These are phyloP conservation scores for Metaphire vulgaris DNA, from an alignment of 1,140 invertebrate genomes.

Conservation along the genomic window DNA sequence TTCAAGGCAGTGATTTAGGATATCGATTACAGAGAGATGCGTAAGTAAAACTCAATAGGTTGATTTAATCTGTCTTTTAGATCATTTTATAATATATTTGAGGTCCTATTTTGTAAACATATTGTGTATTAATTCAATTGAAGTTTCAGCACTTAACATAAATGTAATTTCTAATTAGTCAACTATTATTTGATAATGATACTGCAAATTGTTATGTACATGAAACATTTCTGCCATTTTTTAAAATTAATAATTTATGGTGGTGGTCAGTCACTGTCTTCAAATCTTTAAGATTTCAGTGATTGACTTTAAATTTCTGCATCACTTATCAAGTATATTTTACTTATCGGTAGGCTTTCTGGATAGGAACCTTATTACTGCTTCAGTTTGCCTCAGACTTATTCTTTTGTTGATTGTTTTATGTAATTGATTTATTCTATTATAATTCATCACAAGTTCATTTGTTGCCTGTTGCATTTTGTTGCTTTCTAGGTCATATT, in stretches of 20 bases:
- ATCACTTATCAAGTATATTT: not conserved
- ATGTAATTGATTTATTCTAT: not conserved
- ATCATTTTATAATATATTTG: not conserved
- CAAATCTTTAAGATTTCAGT: too few species aligned
- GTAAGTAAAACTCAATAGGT: not conserved
- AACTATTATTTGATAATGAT: too few species aligned
- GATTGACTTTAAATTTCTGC: not conserved
- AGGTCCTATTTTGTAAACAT: not conserved
- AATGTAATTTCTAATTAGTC: not conserved
- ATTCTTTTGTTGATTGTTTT: not conserved
- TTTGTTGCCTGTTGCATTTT: too few species aligned
- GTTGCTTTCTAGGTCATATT: slow-evolving; percentile 19
- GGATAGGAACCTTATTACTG: too few species aligned
- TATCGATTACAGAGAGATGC: not conserved
- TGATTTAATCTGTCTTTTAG: not conserved
- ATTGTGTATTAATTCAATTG: not conserved
- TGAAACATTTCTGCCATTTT: too few species aligned
- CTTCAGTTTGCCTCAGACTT: not conserved
- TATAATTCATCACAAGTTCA: too few species aligned
- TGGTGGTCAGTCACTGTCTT: too few species aligned
- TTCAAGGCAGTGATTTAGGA: not conserved
- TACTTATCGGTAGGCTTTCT: not conserved
- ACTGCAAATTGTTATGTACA: too few species aligned
- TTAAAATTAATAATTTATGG: too few species aligned
- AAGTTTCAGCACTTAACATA: not conserved